Evolutionary conservation across 2,113 vertebrate genomes (phyloP), one percentile per base, ranked within the genome.

Genomic region (Sinocyclocheilus rhinocerous): DNA sequence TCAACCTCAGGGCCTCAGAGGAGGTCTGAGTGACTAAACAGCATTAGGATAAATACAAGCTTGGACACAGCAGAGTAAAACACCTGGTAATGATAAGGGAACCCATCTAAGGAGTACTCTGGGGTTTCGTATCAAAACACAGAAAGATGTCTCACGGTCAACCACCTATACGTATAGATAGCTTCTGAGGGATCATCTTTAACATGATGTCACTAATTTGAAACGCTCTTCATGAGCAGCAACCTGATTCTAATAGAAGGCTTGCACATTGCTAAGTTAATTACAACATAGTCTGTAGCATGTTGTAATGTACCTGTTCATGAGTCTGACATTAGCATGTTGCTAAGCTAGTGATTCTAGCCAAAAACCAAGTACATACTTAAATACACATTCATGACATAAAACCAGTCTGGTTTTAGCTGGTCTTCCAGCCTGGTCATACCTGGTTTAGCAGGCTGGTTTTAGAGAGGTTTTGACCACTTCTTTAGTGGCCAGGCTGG

Each of bases 1-100:
- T 70, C 20, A 45, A 55, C 18, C 42, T 50, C 76, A 86, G 50
- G 55, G 15, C 69, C 81, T 76, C 70, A 50, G 24, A 79, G 69
- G 39, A 55, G 59, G 50, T 61, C 26, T 88, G 63, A 76, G 72
- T 82, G 65, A 84, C 84, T 88, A 83, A 89, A 85, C 84, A 48
- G 33, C 85, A 67, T 79, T 79, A 42, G 85, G 84, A 84, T 80
- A 88, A 84, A 80, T 36, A 85, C 50, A 16, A 69, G 42, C 39
- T 26, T 52, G 45, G 24, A 12, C 8, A 45, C 1, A 36, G 24
- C 63, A 70, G 10, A 33, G 45, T 45, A 82, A 82, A 69, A 52
- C 42, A 52, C 80, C 39, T 82, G 63, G 63, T 69, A 52, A 12
- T 4, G 22, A 33, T 69, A 13, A 50, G 42, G 3, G 20, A 67